Percentiles rank a stretch among this genome's conserved stretches.
Evolutionary conservation across 30 jellyfish, hydroid and myxozoan species (phyloP).

Genomic region (Hydra vulgaris): DNA sequence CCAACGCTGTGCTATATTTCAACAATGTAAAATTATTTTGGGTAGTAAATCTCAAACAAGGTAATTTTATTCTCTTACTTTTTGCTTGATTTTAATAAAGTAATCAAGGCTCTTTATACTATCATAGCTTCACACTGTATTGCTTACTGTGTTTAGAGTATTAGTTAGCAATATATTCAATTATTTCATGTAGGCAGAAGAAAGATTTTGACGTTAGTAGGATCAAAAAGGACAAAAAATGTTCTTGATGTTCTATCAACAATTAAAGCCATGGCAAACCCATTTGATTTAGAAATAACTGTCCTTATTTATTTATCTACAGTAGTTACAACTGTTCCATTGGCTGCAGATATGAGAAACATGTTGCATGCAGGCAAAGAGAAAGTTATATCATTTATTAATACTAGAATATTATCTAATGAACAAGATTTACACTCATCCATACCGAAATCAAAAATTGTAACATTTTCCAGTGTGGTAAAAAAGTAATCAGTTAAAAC

Average conservation of each 20-base stretch:
- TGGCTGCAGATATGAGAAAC: too few species aligned
- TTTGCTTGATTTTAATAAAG: neutral
- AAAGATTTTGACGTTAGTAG: neutral
- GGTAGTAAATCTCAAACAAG: constrained; percentile 2
- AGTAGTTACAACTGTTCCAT: neutral
- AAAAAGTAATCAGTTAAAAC: neutral
- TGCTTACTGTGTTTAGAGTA: too few species aligned
- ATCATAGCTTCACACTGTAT: too few species aligned
- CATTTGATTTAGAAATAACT: neutral
- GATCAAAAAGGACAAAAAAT: constrained; percentile 1
- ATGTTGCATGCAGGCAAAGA: too few species aligned
- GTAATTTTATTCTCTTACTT: neutral
- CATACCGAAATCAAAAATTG: neutral
- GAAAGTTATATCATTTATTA: too few species aligned
- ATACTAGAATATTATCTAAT: neutral
- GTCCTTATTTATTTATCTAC: neutral
- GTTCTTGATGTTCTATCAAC: neutral
- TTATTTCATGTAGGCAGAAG: neutral
- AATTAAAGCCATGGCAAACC: constrained; percentile 5
- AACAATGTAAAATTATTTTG: neutral
- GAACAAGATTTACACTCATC: constrained; percentile 2
- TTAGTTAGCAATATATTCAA: too few species aligned
- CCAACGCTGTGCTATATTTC: constrained; percentile 1
- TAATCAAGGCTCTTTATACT: too few species aligned
- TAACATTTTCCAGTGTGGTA: constrained; percentile 1